phyloP scores from a whole-genome alignment of 1,140 invertebrate genomes.

The Hylaeus anthracinus region DNA sequence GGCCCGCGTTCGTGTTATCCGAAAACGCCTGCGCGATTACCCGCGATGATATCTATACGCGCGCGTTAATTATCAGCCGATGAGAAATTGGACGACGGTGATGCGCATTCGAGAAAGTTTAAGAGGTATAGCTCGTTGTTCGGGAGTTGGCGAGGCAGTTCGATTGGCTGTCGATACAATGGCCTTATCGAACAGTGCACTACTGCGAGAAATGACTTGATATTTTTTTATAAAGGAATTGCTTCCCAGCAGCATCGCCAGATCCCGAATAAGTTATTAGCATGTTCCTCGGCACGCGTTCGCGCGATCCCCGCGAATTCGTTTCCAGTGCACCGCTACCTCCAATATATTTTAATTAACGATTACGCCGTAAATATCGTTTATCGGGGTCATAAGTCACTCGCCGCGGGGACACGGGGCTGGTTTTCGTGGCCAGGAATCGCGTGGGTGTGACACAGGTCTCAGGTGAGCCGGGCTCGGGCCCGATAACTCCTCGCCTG shows the following conservation, averaged over 20 bases:
- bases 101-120: too few relatives aligned
- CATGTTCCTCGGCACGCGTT: conserved; percentile 15
- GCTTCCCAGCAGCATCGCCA: neutral
- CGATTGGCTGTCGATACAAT: too few relatives aligned
- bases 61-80: neutral
- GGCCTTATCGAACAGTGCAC: too few relatives aligned
- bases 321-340: neutral
- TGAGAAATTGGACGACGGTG: neutral
- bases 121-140: too few relatives aligned
- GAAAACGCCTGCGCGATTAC: neutral
- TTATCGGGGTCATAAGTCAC: conserved; percentile 53
- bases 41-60: neutral
- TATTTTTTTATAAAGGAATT: neutral
- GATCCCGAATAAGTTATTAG: conserved; percentile 25
- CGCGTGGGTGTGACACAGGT: conserved; percentile 58
- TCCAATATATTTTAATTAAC: conserved; percentile 46
- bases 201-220: too few relatives aligned
- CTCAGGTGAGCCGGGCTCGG: conserved; percentile 17
- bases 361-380: conserved; percentile 56
- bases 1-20: neutral
- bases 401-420: neutral
- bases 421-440: conserved; percentile 6
- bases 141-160: too few relatives aligned
- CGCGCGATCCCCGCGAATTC: conserved; percentile 26
- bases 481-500: conserved; percentile 46